phyloP scores from a whole-genome alignment of 2,797 vertebrate species.

The Danio kyathit region DNA sequence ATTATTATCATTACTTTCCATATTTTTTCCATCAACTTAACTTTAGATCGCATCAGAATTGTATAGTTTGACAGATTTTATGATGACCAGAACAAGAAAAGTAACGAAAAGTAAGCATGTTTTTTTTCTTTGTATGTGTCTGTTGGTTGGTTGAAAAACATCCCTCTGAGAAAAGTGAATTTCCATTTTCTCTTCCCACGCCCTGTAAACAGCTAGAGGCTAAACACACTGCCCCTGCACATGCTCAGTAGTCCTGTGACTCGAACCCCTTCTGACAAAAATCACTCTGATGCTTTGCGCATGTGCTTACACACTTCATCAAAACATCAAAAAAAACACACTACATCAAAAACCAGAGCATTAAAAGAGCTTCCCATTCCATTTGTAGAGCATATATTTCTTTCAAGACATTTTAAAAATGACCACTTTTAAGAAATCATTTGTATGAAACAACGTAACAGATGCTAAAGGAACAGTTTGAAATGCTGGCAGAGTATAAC shows the following conservation, averaged over 20 bases:
- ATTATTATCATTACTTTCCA: too few species aligned
- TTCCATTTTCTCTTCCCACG: constrained; percentile 58
- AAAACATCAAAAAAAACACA: too few species aligned
- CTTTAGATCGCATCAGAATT: not conserved
- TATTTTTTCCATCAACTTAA: not conserved
- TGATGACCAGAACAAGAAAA: not conserved
- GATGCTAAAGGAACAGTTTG: not conserved
- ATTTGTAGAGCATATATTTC: not conserved
- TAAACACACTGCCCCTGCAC: constrained; percentile 21
- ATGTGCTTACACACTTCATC: not conserved
- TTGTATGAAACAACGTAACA: too few species aligned
- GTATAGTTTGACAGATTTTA: not conserved
- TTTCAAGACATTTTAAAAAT: too few species aligned
- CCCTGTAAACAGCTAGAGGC: constrained; percentile 41
- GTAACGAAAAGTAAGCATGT: not conserved
- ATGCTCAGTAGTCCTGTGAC: not conserved
- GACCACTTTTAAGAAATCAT: too few species aligned
- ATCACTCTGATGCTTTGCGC: not conserved
- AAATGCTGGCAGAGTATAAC: too few species aligned
- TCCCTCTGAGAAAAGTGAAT: constrained; percentile 32
- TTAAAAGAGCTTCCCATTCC: not conserved
- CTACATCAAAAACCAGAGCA: not conserved
- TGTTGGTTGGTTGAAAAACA: constrained; percentile 19
- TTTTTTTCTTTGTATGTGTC: too few species aligned
- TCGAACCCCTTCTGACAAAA: not conserved